phyloP scores from a whole-genome alignment of 2,888 invertebrate genomes.

The Stenichneumon culpator region DNA sequence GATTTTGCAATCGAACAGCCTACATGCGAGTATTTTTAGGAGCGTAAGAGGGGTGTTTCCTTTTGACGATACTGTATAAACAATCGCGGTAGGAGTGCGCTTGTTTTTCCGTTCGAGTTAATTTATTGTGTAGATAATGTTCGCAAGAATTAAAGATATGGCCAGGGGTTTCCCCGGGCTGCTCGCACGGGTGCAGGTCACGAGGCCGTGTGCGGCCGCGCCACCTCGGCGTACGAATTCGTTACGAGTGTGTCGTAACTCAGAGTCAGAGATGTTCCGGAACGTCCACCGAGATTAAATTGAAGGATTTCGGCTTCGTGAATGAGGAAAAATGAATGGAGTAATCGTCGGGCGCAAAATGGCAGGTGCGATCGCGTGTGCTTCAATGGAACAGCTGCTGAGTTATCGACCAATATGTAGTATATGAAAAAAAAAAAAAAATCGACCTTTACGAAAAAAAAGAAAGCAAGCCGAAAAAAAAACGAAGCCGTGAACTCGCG shows the following conservation, averaged over 20 bases:
- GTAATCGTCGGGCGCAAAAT: background rate
- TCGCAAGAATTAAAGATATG: constrained; percentile 16
- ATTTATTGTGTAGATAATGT: constrained; percentile 20
- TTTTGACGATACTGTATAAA: background rate
- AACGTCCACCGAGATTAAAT: background rate
- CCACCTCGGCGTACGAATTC: background rate
- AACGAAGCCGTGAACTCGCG: background rate
- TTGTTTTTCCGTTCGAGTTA: background rate
- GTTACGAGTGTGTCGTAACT: background rate
- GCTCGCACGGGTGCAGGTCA: background rate
- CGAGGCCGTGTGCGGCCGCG: background rate
- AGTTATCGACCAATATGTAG: background rate
- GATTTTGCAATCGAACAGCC: background rate
- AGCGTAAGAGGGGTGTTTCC: background rate
- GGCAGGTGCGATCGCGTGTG: background rate
- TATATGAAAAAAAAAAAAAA: background rate
- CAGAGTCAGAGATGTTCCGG: background rate
- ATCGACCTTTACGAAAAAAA: background rate
- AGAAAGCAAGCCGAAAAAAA: constrained; percentile 19
- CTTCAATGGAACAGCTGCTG: constrained; percentile 25
- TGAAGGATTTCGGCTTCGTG: background rate
- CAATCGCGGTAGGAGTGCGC: background rate
- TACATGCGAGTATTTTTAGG: background rate
- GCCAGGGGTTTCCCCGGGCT: constrained; percentile 30
- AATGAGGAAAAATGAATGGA: constrained; percentile 5